A percentile compares a stretch with the other conserved stretches of the same genome.
Conservation (phyloP, 2,113 vertebrate species). For the Rhagologus leucostigma region DNA sequence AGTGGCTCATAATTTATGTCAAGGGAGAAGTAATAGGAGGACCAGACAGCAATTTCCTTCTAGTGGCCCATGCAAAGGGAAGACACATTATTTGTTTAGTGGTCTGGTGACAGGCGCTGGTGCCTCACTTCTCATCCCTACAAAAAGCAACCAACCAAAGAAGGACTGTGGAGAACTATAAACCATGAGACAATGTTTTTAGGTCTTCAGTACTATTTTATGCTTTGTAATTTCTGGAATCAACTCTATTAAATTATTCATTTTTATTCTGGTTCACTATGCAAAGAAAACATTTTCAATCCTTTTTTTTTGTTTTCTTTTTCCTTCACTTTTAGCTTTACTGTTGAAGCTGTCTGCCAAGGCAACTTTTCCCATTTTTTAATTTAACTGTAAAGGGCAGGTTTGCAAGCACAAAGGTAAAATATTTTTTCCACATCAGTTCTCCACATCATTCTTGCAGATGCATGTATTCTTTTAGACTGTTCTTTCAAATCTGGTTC, state of each 20-base stretch:
- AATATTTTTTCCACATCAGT: background rate
- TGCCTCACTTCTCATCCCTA: background rate
- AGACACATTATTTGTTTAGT: constrained; percentile 17
- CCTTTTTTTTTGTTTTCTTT: background rate
- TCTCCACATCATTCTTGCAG: background rate
- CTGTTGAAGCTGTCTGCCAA: background rate
- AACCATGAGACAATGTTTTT: background rate
- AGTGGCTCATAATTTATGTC: constrained; percentile 34
- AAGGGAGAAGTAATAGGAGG: background rate
- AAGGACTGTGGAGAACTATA: background rate
- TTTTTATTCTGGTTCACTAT: background rate
- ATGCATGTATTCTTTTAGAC: background rate
- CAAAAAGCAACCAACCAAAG: background rate
- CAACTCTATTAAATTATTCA: background rate
- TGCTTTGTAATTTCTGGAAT: background rate
- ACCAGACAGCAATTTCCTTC: constrained; percentile 9
- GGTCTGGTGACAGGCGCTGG: background rate
- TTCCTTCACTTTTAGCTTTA: background rate
- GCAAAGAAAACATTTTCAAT: background rate
- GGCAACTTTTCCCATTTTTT: background rate
- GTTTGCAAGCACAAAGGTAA: background rate
- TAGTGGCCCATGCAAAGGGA: background rate
- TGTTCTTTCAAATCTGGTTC: background rate
- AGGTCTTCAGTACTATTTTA: background rate
- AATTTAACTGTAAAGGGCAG: background rate